These are phyloP conservation scores for Trichopoda pennipes DNA, from an alignment of 2,888 invertebrate genomes.

Conservation along the genomic window DNA sequence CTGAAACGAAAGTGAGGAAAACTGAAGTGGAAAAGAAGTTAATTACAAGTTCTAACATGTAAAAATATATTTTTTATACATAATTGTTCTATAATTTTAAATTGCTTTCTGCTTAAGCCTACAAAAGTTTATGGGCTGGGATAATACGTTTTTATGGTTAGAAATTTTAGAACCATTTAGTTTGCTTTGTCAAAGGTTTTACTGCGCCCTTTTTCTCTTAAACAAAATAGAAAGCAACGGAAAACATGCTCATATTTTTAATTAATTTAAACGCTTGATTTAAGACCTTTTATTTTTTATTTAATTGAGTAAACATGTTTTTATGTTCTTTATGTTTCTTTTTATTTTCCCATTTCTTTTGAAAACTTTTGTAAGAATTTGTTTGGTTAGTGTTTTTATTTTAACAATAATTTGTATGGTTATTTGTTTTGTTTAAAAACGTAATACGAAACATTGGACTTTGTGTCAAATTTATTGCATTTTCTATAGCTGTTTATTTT, in stretches of 20 bases:
- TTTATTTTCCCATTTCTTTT: not conserved
- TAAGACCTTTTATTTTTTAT: slow-evolving; percentile 10
- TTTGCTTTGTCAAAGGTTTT: slow-evolving; percentile 18
- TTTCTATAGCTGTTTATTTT: slow-evolving; percentile 1
- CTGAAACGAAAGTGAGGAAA: too few relatives aligned
- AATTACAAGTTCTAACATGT: too few relatives aligned
- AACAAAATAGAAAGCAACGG: not conserved
- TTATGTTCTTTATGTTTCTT: slow-evolving; percentile 19
- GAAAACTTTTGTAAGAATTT: too few relatives aligned
- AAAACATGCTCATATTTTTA: slow-evolving; percentile 18
- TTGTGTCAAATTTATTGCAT: slow-evolving; percentile 26
- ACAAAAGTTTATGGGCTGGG: too few relatives aligned
- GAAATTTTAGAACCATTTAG: not conserved
- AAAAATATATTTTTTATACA: too few relatives aligned
- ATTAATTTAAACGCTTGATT: slow-evolving; percentile 44
- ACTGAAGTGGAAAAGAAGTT: too few relatives aligned
- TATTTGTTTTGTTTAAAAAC: not conserved
- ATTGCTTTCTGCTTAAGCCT: too few relatives aligned
- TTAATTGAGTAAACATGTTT: slow-evolving; percentile 17
- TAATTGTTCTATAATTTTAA: too few relatives aligned
- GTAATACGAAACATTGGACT: slow-evolving; percentile 1
- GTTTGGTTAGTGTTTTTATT: not conserved
- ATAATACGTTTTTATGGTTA: too few relatives aligned
- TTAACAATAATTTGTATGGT: slow-evolving; percentile 19
- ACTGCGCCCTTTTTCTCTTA: not conserved